Evolutionary conservation across 2,113 vertebrate genomes (phyloP).

Genomic region (Semicossyphus pulcher): DNA sequence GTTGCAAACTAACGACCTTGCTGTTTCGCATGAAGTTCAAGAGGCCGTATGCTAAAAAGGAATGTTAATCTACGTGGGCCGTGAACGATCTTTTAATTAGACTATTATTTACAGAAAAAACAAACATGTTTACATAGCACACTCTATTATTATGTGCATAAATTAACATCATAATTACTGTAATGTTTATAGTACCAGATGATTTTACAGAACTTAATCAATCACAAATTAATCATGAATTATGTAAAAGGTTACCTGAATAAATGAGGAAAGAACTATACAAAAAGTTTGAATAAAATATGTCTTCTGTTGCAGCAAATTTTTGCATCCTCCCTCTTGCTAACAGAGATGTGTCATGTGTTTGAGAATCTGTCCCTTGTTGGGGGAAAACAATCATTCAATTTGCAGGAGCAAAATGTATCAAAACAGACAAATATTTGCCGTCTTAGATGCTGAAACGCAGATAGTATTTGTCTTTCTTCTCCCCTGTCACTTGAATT

Average conservation of each 20-base stretch:
- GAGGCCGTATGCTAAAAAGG: neutral
- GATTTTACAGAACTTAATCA: slow-evolving; percentile 28
- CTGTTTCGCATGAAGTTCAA: neutral
- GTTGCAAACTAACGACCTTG: no score
- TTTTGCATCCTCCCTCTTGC: slow-evolving; percentile 11
- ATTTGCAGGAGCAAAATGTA: slow-evolving; percentile 35
- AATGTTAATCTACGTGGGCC: neutral
- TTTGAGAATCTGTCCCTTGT: no score
- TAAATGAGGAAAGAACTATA: slow-evolving; percentile 16
- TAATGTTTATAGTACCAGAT: slow-evolving; percentile 9
- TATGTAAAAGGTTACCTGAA: slow-evolving; percentile 29
- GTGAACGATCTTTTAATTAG: slow-evolving; percentile 16
- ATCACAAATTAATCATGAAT: slow-evolving; percentile 39
- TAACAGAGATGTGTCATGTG: slow-evolving; percentile 10
- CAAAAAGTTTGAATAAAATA: no score
- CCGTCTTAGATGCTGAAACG: slow-evolving; percentile 9
- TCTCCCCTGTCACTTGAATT: slow-evolving; percentile 29
- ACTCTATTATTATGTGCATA: slow-evolving; percentile 27
- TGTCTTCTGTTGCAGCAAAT: no score
- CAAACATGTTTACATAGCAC: slow-evolving; percentile 26
- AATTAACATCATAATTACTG: slow-evolving; percentile 27
- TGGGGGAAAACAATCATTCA: slow-evolving; percentile 50
- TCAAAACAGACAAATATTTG: slow-evolving; percentile 53
- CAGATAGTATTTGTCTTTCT: slow-evolving; percentile 33
- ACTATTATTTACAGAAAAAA: slow-evolving; percentile 12